Conservation (phyloP, 2,113 vertebrate genomes). For the Halichoeres trimaculatus region DNA sequence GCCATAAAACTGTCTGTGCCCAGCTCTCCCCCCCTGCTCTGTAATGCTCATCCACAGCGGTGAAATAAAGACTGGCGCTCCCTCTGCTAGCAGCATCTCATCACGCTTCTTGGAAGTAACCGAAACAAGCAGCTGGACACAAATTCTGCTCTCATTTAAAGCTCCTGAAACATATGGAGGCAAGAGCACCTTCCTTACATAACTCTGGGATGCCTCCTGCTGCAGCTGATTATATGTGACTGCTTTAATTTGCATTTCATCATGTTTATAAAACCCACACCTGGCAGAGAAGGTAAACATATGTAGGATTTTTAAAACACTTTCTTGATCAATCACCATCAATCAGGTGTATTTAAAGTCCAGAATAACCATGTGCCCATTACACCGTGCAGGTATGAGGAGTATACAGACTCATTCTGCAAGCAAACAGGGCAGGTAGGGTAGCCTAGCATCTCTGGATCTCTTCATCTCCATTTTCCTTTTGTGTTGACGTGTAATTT, state of each 20-base stretch:
- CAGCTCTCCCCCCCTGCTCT: conserved; percentile 33
- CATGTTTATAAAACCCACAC: conserved; percentile 51
- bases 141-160: conserved; percentile 17
- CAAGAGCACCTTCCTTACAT: conserved; percentile 16
- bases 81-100: conserved; percentile 37
- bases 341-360: background rate
- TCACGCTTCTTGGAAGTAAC: conserved; percentile 40
- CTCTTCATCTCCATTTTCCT: too few species aligned
- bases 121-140: conserved; percentile 3
- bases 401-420: background rate
- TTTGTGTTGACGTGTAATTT: too few species aligned
- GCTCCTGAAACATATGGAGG: conserved; percentile 38
- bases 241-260: conserved; percentile 60
- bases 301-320: background rate
- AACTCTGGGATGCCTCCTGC: conserved; percentile 33
- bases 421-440: background rate
- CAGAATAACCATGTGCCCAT: background rate
- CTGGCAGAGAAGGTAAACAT: conserved; percentile 28
- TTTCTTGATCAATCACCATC: background rate
- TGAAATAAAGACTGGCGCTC: conserved; percentile 50
- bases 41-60: conserved; percentile 48
- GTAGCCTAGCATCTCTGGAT: too few species aligned
- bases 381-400: background rate
- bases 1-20: conserved; percentile 60
- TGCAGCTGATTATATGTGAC: conserved; percentile 51